Evolutionary conservation across 2,113 vertebrate genomes (phyloP).

Genomic region (Prolemur simus): DNA sequence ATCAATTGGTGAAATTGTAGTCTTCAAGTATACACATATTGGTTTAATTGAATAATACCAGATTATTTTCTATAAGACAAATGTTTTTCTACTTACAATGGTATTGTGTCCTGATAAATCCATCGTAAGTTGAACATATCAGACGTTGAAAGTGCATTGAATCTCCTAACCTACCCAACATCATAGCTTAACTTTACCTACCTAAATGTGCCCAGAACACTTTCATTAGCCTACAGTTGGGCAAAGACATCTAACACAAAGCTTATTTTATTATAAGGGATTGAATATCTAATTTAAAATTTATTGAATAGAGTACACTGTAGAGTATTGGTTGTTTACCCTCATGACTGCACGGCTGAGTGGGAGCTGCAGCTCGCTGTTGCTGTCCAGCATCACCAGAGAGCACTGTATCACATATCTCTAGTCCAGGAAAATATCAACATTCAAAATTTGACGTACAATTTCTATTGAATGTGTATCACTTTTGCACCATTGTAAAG

Average conservation of each 20-base stretch:
- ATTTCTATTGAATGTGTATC: not conserved
- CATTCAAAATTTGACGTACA: not conserved
- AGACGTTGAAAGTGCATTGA: not conserved
- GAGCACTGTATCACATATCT: not conserved
- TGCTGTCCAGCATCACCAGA: not conserved
- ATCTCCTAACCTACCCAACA: not conserved
- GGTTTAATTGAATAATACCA: not conserved
- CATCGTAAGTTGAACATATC: not conserved
- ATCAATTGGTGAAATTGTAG: not conserved
- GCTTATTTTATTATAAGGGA: not conserved
- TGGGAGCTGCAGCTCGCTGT: not conserved
- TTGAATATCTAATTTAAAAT: no score
- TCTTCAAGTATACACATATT: not conserved
- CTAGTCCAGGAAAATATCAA: not conserved
- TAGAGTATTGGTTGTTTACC: not conserved
- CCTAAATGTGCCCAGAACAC: not conserved
- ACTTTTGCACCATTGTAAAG: not conserved
- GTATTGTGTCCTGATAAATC: not conserved
- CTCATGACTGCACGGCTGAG: not conserved
- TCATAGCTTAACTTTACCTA: not conserved
- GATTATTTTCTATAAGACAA: not conserved
- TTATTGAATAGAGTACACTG: not conserved
- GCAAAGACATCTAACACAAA: not conserved
- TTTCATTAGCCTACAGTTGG: not conserved
- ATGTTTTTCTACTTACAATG: not conserved